phyloP scores from a whole-genome alignment of 53 echinoderm and acorn worm species.

The Patiria pectinifera region DNA sequence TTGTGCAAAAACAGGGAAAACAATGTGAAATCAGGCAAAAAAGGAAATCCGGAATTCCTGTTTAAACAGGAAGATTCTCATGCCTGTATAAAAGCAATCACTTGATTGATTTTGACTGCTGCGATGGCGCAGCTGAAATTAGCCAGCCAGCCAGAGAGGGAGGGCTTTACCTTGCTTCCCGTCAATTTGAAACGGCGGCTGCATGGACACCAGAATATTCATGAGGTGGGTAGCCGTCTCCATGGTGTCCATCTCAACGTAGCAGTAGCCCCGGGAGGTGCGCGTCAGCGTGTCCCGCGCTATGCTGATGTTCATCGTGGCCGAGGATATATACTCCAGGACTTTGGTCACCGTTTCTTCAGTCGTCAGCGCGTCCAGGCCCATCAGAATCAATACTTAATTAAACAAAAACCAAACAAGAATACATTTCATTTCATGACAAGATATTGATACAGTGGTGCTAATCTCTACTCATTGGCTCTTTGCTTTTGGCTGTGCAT shows the following conservation, averaged over 20 bases:
- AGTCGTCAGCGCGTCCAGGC: slow-evolving; percentile 81
- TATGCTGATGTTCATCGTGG: slow-evolving; percentile 88
- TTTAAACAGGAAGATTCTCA: no score
- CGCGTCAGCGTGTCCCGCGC: slow-evolving; percentile 82
- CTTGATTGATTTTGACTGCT: no score
- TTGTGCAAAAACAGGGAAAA: no score
- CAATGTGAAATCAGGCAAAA: no score
- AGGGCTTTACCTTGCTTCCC: slow-evolving; percentile 81
- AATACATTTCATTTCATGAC: no score
- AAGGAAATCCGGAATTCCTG: no score
- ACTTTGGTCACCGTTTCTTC: slow-evolving; percentile 86
- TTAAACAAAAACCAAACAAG: no score
- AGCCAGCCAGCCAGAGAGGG: background rate
- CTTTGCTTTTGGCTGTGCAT: no score
- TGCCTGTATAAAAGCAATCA: no score
- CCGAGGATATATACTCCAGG: slow-evolving; percentile 84
- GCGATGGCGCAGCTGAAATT: background rate
- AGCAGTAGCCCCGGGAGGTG: slow-evolving; percentile 89
- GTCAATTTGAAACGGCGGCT: slow-evolving; percentile 88
- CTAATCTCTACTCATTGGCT: no score
- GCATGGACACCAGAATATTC: slow-evolving; percentile 89
- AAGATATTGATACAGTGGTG: no score
- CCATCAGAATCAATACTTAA: slow-evolving; percentile 87
- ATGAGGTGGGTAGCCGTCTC: slow-evolving; percentile 81
- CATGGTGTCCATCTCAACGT: slow-evolving; percentile 79